phyloP scores from a whole-genome alignment of 2,113 vertebrate species.

The Amblyopsis rosae region DNA sequence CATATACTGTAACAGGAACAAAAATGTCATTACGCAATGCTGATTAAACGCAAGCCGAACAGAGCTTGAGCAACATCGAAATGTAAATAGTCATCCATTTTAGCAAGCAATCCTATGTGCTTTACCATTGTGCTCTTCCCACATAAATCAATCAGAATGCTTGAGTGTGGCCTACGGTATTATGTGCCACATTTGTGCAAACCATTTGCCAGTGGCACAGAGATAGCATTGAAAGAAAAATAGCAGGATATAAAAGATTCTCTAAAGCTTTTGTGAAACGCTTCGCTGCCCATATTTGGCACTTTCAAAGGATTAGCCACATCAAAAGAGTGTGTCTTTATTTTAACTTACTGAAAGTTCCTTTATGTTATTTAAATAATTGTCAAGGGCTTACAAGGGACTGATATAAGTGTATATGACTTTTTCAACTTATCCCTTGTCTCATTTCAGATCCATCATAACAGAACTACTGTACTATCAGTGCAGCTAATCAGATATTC shows the following conservation, averaged over 20 bases:
- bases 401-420: constrained; percentile 44
- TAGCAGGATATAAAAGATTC: constrained; percentile 47
- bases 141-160: constrained; percentile 46
- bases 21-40: background rate
- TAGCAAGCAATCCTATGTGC: background rate
- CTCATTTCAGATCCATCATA: constrained; percentile 21
- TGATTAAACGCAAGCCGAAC: no score
- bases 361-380: constrained; percentile 13
- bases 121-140: constrained; percentile 34
- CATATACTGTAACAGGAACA: background rate
- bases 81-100: no score
- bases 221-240: constrained; percentile 50
- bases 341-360: constrained; percentile 1
- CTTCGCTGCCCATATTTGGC: background rate
- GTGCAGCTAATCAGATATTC: constrained; percentile 52
- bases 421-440: constrained; percentile 42
- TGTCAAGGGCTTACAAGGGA: constrained; percentile 23
- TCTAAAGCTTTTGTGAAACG: constrained; percentile 40
- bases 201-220: constrained; percentile 33
- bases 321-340: background rate
- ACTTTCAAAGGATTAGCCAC: no score
- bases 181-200: constrained; percentile 30
- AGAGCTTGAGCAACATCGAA: no score
- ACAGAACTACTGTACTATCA: constrained; percentile 56
- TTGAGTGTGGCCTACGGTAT: constrained; percentile 37